Percentiles rank a stretch among this genome's conserved stretches.
These are phyloP conservation scores for Drosophila paracracens DNA, from an alignment of 2,888 invertebrate species.

Conservation along the genomic window DNA sequence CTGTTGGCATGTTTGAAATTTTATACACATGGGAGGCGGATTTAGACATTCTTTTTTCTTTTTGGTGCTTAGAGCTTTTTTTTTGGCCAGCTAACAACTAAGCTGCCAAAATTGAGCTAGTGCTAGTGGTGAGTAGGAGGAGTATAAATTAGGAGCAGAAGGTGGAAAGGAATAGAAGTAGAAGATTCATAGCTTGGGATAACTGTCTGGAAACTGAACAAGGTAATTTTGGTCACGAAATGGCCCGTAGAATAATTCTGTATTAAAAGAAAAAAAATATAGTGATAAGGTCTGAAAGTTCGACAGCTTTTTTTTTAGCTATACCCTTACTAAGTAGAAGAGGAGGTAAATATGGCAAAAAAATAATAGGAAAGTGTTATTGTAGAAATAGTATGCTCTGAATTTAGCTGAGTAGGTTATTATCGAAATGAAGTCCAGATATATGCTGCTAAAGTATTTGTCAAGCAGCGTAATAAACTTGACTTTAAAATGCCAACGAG, in stretches of 20 bases:
- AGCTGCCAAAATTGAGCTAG: conserved; percentile 40
- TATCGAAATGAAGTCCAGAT: conserved; percentile 31
- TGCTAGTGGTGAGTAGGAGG: neutral
- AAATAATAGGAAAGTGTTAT: neutral
- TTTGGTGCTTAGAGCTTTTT: neutral
- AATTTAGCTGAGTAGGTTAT: neutral
- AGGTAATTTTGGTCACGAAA: neutral
- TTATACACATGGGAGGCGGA: conserved; percentile 76
- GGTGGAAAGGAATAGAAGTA: neutral
- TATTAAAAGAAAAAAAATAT: neutral
- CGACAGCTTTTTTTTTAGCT: neutral
- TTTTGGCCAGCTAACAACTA: conserved; percentile 26
- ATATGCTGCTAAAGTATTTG: conserved; percentile 42
- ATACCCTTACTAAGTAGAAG: neutral
- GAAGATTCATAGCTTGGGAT: neutral
- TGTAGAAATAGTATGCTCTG: neutral
- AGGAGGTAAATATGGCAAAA: neutral
- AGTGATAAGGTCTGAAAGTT: neutral
- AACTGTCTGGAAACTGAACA: neutral
- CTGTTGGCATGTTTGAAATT: conserved; percentile 79
- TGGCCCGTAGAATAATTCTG: neutral
- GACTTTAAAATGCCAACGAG: conserved; percentile 37
- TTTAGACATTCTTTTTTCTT: conserved; percentile 67
- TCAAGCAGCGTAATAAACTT: conserved; percentile 35
- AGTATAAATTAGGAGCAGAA: neutral